These are phyloP conservation scores for Hycleus phaleratus DNA, from an alignment of 1,140 invertebrate genomes.

Conservation along the genomic window DNA sequence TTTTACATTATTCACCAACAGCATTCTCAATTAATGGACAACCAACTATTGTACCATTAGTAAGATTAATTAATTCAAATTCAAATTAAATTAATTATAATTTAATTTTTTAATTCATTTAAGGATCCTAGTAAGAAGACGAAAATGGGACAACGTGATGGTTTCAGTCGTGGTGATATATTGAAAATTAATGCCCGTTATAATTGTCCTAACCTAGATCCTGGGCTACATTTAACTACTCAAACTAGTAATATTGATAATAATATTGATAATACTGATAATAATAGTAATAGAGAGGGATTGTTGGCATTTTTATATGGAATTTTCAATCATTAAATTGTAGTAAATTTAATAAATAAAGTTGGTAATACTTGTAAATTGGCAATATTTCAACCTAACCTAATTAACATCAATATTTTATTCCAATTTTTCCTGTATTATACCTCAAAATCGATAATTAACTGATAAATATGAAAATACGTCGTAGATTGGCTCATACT, in stretches of 20 bases:
- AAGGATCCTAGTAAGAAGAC: slow-evolving; percentile 22
- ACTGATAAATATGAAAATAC: too few relatives aligned
- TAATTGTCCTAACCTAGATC: slow-evolving; percentile 45
- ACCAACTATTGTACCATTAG: slow-evolving; percentile 62
- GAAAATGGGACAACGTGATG: slow-evolving; percentile 59
- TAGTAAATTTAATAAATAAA: too few relatives aligned
- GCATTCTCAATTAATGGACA: slow-evolving; percentile 68
- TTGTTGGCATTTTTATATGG: slow-evolving; percentile 15
- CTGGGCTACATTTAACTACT: slow-evolving; percentile 1
- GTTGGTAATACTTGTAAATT: too few relatives aligned
- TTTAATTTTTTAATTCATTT: not conserved
- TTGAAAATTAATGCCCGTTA: slow-evolving; percentile 71
- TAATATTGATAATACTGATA: not conserved
- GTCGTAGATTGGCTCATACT: too few relatives aligned
- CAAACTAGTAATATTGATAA: not conserved
- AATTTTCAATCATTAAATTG: too few relatives aligned
- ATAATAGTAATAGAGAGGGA: not conserved
- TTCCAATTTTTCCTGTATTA: slow-evolving; percentile 19
- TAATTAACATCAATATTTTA: too few relatives aligned
- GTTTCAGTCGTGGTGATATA: slow-evolving; percentile 63
- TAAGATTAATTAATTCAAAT: slow-evolving; percentile 31
- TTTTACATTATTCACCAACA: slow-evolving; percentile 76
- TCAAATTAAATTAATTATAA: too few relatives aligned
- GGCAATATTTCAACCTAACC: too few relatives aligned
- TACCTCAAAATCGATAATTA: too few relatives aligned